Conservation (phyloP, 2,113 vertebrate species). For the Triplophysa dalaica region DNA sequence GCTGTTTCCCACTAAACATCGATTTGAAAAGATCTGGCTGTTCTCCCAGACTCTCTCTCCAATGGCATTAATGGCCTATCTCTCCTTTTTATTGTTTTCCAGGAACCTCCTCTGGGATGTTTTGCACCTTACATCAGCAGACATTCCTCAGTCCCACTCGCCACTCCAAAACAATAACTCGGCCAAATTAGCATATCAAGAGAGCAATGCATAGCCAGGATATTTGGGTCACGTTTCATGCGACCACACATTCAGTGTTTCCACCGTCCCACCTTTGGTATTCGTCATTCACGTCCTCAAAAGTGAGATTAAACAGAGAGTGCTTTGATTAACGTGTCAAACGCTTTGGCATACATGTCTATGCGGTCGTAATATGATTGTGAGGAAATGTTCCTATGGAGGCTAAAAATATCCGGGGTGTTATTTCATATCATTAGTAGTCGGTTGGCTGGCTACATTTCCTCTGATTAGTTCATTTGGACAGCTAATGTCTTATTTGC, state of each 20-base stretch:
- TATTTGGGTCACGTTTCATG: slow-evolving; percentile 55
- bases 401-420: not conserved
- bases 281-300: slow-evolving; percentile 14
- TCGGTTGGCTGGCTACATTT: slow-evolving; percentile 23
- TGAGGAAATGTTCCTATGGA: slow-evolving; percentile 9
- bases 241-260: slow-evolving; percentile 30
- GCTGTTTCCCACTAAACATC: slow-evolving; percentile 68
- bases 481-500: slow-evolving; percentile 33
- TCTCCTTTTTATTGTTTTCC: slow-evolving; percentile 73
- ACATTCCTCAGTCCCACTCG: slow-evolving; percentile 65
- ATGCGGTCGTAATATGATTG: not conserved
- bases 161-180: slow-evolving; percentile 65
- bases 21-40: slow-evolving; percentile 69
- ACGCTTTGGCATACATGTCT: not conserved
- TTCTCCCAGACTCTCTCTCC: slow-evolving; percentile 69
- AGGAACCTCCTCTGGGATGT: slow-evolving; percentile 64
- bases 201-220: slow-evolving; percentile 41
- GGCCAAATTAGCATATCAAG: slow-evolving; percentile 55
- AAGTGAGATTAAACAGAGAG: not conserved
- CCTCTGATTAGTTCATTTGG: slow-evolving; percentile 29
- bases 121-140: slow-evolving; percentile 64
- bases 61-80: slow-evolving; percentile 67
- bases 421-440: slow-evolving; percentile 19
- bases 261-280: slow-evolving; percentile 3
- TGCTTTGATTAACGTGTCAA: not conserved